Base-by-base conservation (phyloP, 2,113 vertebrate species). In the Albula goreensis region DNA sequence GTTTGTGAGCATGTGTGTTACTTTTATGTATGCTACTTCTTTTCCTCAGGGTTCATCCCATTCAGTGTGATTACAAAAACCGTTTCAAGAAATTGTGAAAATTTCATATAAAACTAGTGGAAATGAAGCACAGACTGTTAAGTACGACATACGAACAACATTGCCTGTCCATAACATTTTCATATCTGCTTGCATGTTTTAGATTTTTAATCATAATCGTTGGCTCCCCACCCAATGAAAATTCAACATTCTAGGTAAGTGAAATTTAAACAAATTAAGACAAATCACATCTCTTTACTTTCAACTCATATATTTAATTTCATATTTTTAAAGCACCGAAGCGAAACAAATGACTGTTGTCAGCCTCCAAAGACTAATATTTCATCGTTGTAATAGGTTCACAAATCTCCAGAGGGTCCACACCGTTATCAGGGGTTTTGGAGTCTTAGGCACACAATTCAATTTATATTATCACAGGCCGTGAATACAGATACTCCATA, bases 381-480 rank as follows among this genome's bases (percentile, higher is more conserved):
- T 74, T n/a, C 22, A n/a, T 74, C 31, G 25, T n/a, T 74, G n/a
- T 74, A 74, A 74, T 74, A 31, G n/a, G 31, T 74, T 74, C n/a
- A 22, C 70, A n/a, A n/a, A 74, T 74, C 70, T 74, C 0, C 10
- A 74, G 7, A 74, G 70, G 70, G 53, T 9, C 70, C 70, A 31
- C 22, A 22, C 60, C 2, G 70, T 74, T 74, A 74, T 74, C 70
- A 31, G 70, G 22, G 7, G 70, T 52, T 53, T 81, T 4, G 9
- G 51, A 51, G 50, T 81, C 80, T 4, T 81, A n/a, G 50, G 19
- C 51, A 25, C 80, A 52, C 50, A 52, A 81, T 51, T 81, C 80
- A 81, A 81, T 81, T 81, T 81, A 81, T n/a, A 81, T 53, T 22
- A 81, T 52, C 50, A 81, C 50, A 52, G 50, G 22, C 11, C 11